A percentile compares a stretch with the other conserved stretches of the same genome.
These are phyloP conservation scores for Drosophila stalkeri DNA, from an alignment of 2,888 invertebrate species.

Conservation along the genomic window DNA sequence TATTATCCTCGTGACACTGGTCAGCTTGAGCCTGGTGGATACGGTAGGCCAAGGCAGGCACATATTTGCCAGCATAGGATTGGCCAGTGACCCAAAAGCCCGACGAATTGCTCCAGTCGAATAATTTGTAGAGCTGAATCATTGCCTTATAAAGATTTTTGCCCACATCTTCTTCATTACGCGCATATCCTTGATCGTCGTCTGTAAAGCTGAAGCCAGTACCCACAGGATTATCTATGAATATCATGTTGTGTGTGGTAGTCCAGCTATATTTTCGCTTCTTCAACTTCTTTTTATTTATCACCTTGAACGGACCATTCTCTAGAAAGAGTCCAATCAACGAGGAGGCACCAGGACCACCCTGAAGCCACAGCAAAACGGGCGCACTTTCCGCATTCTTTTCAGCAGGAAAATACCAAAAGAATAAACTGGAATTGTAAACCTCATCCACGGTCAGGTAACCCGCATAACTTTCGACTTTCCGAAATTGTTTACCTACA, in stretches of 20 bases:
- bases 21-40: slow-evolving; percentile 86
- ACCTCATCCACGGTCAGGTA: slow-evolving; percentile 93
- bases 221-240: slow-evolving; percentile 97
- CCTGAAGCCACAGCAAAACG: slow-evolving; percentile 93
- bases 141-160: slow-evolving; percentile 91
- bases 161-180: slow-evolving; percentile 92
- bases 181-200: slow-evolving; percentile 90
- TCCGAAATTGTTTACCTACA: slow-evolving; percentile 80
- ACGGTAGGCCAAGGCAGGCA: slow-evolving; percentile 90
- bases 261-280: slow-evolving; percentile 92
- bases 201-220: slow-evolving; percentile 96
- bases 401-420: slow-evolving; percentile 95
- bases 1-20: slow-evolving; percentile 54
- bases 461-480: slow-evolving; percentile 86
- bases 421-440: slow-evolving; percentile 93
- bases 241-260: slow-evolving; percentile 90
- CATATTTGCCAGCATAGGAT: slow-evolving; percentile 93
- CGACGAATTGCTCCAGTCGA: slow-evolving; percentile 90
- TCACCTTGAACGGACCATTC: slow-evolving; percentile 89
- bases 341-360: slow-evolving; percentile 93
- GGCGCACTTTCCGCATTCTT: slow-evolving; percentile 86
- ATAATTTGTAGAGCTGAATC: slow-evolving; percentile 93
- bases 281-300: slow-evolving; percentile 84
- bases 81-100: slow-evolving; percentile 96
- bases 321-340: slow-evolving; percentile 93